Percentiles rank a stretch among this genome's conserved stretches.
Conservation (phyloP, 1,140 invertebrate genomes). For the Bombus affinis region DNA sequence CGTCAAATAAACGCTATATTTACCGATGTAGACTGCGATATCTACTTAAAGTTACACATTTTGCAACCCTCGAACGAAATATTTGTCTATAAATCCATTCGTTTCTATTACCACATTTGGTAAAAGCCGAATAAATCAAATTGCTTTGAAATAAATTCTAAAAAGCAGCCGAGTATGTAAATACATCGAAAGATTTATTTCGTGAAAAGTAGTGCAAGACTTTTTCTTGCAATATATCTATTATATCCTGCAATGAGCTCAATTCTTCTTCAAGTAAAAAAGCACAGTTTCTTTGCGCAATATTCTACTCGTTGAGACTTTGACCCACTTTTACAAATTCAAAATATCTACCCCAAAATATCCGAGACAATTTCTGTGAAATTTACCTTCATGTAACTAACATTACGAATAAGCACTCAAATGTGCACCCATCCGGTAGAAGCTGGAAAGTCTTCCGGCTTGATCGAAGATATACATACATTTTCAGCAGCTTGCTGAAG, state of each 20-base stretch:
- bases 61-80: not conserved
- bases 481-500: not conserved
- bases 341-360: not conserved
- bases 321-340: not conserved
- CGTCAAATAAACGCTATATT: not conserved
- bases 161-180: not conserved
- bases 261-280: not conserved
- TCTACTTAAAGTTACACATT: not conserved
- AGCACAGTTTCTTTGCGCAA: no score
- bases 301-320: not conserved
- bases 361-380: not conserved
- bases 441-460: not conserved
- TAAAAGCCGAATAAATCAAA: not conserved
- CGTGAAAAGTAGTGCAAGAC: not conserved
- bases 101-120: not conserved
- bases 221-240: not conserved
- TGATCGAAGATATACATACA: not conserved
- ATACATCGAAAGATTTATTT: not conserved
- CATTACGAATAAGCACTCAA: not conserved
- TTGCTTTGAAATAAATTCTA: accelerated
- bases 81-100: not conserved
- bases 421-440: not conserved
- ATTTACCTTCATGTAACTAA: conserved; percentile 7
- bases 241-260: not conserved
- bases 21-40: not conserved